Evolutionary conservation across 2,113 vertebrate species (phyloP).

Genomic region (Harpagus bidentatus): DNA sequence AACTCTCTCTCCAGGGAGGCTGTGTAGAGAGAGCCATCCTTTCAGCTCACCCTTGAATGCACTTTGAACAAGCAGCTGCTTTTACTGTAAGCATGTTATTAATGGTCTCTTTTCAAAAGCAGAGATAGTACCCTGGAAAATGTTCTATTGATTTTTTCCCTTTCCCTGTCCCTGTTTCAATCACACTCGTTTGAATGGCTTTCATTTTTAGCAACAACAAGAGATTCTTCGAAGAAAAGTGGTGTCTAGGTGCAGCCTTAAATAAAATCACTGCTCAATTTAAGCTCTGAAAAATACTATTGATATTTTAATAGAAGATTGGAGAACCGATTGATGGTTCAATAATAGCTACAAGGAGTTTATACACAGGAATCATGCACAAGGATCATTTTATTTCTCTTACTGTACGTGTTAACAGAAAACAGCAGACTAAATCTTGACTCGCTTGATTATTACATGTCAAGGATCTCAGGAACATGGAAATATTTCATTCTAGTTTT

Average conservation of each 20-base stretch:
- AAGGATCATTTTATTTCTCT: conserved; percentile 64
- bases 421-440: conserved; percentile 57
- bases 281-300: conserved; percentile 75
- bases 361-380: conserved; percentile 68
- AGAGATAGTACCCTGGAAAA: conserved; percentile 77
- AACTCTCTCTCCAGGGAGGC: conserved; percentile 54
- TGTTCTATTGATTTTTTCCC: conserved; percentile 71
- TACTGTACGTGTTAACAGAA: conserved; percentile 58
- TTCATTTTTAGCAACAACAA: conserved; percentile 78
- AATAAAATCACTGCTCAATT: conserved; percentile 78
- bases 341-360: conserved; percentile 71
- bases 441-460: conserved; percentile 31
- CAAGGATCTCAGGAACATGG: conserved; percentile 33
- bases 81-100: conserved; percentile 76
- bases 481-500: conserved; percentile 26
- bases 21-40: conserved; percentile 49
- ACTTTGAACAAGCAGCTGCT: conserved; percentile 76
- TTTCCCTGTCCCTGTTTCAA: conserved; percentile 72
- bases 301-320: conserved; percentile 79
- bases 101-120: conserved; percentile 78
- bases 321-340: conserved; percentile 60
- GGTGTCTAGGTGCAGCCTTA: conserved; percentile 69
- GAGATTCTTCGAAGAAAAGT: conserved; percentile 71
- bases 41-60: conserved; percentile 75
- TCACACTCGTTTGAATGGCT: conserved; percentile 77